Percentiles rank a stretch among this genome's conserved stretches.
Conservation (phyloP, 2,113 vertebrate species). For the Neopipo cinnamomea region DNA sequence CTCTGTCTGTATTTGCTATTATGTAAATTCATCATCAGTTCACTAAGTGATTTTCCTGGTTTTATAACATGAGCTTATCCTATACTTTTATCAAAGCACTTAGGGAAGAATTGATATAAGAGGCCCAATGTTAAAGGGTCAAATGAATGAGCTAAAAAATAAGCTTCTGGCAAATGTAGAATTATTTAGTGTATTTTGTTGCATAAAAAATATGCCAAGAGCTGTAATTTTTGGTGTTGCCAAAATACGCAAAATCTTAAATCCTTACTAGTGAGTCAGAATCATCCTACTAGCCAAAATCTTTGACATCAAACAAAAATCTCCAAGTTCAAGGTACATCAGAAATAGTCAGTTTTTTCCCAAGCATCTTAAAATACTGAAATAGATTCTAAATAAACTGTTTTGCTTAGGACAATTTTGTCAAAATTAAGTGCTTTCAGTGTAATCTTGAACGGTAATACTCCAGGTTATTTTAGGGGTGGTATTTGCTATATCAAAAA, state of each 20-base stretch:
- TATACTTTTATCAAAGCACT: not conserved
- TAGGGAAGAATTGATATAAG: not conserved
- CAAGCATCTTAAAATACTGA: not conserved
- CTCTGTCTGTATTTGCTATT: not conserved
- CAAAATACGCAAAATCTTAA: not conserved
- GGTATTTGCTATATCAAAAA: not conserved
- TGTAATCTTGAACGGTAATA: not conserved
- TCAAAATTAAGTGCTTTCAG: not conserved
- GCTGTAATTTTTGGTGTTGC: constrained; percentile 7
- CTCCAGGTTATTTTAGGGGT: not conserved
- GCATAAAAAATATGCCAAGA: not conserved
- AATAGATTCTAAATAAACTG: not conserved
- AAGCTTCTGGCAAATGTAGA: not conserved
- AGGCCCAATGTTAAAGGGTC: not conserved
- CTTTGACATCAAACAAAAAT: not conserved
- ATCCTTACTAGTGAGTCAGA: not conserved
- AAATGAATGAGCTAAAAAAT: not conserved
- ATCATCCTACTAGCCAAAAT: not conserved
- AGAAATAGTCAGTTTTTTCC: not conserved
- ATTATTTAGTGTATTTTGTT: not conserved
- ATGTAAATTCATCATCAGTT: not conserved
- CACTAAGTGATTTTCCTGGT: not conserved
- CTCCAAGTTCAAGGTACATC: not conserved
- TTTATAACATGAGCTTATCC: not conserved
- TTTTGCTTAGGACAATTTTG: not conserved